Evolutionary conservation across 2,888 invertebrate genomes (phyloP).

Genomic region (Mythimna vitellina): DNA sequence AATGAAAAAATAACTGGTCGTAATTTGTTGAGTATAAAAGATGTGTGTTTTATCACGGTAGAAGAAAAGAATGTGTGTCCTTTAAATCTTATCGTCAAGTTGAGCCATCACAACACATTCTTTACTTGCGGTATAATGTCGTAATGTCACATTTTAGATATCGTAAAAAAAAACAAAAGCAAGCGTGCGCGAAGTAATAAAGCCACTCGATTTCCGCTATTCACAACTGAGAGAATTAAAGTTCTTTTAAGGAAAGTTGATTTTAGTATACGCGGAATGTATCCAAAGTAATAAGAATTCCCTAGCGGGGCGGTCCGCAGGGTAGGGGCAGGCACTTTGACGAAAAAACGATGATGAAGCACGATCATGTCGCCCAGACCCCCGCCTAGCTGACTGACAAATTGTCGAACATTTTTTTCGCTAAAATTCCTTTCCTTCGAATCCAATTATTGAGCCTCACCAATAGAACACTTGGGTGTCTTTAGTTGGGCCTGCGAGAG

Average conservation of each 20-base stretch:
- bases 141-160: constrained; percentile 81
- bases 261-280: constrained; percentile 81
- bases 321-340: constrained; percentile 78
- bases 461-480: constrained; percentile 75
- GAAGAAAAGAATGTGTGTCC: constrained; percentile 47
- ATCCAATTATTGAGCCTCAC: constrained; percentile 85
- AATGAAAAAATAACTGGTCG: background rate
- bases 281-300: constrained; percentile 86
- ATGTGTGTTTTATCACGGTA: constrained; percentile 63
- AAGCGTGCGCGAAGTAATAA: constrained; percentile 83
- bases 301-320: constrained; percentile 73
- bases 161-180: constrained; percentile 84
- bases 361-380: constrained; percentile 83
- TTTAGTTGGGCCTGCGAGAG: constrained; percentile 68
- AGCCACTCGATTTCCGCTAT: constrained; percentile 83
- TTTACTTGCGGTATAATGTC: constrained; percentile 78
- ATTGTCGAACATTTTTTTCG: constrained; percentile 86
- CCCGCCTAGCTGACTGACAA: constrained; percentile 84
- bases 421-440: constrained; percentile 83
- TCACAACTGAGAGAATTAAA: constrained; percentile 85
- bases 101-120: constrained; percentile 74
- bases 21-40: constrained; percentile 6
- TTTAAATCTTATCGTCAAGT: constrained; percentile 71
- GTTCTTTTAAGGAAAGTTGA: constrained; percentile 83
- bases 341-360: constrained; percentile 87